A percentile compares a stretch with the other conserved stretches of the same genome.
Evolutionary conservation across 2,888 invertebrate genomes (phyloP).

Genomic region (Limnephilus rhombicus): DNA sequence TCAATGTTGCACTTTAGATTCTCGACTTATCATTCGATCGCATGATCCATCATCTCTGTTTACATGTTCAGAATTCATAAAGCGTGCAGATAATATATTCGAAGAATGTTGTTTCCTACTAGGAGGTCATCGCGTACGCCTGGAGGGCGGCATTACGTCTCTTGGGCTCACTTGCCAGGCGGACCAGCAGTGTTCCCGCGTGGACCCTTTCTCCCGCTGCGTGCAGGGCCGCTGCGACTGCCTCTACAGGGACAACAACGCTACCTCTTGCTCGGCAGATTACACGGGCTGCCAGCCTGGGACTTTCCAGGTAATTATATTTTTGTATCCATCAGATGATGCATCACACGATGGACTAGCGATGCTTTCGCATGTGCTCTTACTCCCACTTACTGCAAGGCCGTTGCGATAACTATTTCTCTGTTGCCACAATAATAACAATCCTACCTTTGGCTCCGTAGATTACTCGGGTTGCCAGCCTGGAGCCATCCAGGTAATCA

Average conservation of each 20-base stretch:
- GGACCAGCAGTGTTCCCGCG: conserved; percentile 87
- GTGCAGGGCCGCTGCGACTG: conserved; percentile 88
- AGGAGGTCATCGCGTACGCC: conserved; percentile 68
- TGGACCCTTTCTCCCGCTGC: conserved; percentile 88
- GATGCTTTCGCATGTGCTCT: conserved; percentile 89
- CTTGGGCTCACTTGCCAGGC: conserved; percentile 86
- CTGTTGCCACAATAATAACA: conserved; percentile 81
- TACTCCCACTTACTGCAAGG: conserved; percentile 86
- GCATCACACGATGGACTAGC: conserved; percentile 83
- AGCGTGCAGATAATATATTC: not conserved
- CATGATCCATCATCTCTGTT: not conserved
- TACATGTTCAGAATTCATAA: not conserved
- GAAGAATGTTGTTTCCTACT: not conserved
- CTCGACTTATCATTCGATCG: not conserved
- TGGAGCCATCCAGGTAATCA: conserved; percentile 87
- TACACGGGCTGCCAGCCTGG: conserved; percentile 89
- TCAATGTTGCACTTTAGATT: not conserved
- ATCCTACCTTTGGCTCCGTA: conserved; percentile 84
- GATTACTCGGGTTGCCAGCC: conserved; percentile 87
- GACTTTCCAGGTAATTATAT: conserved; percentile 84
- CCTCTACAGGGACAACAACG: conserved; percentile 78
- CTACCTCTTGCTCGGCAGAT: conserved; percentile 83
- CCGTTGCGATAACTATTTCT: conserved; percentile 79
- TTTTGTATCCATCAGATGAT: too few relatives aligned
- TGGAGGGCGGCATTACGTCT: conserved; percentile 80